A percentile compares a stretch with the other conserved stretches of the same genome.
Evolutionary conservation across 2,113 vertebrate species (phyloP).

Genomic region (Pelobates fuscus): DNA sequence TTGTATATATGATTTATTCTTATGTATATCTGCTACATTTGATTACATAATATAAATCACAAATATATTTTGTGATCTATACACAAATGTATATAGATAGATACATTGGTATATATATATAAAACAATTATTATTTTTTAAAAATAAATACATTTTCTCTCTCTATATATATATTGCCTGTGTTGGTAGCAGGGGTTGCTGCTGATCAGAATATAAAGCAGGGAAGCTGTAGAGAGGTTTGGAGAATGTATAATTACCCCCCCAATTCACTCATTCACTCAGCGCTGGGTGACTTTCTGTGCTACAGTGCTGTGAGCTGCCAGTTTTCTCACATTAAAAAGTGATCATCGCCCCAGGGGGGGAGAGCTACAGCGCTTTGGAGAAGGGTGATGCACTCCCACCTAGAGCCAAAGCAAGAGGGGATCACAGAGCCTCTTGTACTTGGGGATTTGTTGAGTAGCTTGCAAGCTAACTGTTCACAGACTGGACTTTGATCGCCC

Average conservation of each 20-base stretch:
- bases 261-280: constrained; percentile 80
- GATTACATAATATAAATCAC: too few relatives aligned
- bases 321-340: constrained; percentile 74
- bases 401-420: constrained; percentile 68
- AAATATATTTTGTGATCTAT: too few relatives aligned
- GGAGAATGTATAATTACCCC: constrained; percentile 71
- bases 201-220: constrained; percentile 62
- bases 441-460: constrained; percentile 71
- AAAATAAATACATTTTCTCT: too few relatives aligned
- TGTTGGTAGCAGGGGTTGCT: constrained; percentile 51
- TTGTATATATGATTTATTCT: too few relatives aligned
- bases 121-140: too few relatives aligned
- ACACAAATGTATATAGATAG: too few relatives aligned
- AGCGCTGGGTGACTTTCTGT: constrained; percentile 79
- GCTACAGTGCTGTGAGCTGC: constrained; percentile 67
- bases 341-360: constrained; percentile 68
- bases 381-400: constrained; percentile 64
- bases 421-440: constrained; percentile 72
- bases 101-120: too few relatives aligned
- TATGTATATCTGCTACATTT: too few relatives aligned
- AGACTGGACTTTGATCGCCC: constrained; percentile 65
- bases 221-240: too few relatives aligned
- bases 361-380: constrained; percentile 66
- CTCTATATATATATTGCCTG: too few relatives aligned
- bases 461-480: constrained; percentile 68